Percentiles rank a stretch among this genome's conserved stretches.
phyloP scores from a whole-genome alignment of 2,888 invertebrate species.

The Subacronicta megacephala region DNA sequence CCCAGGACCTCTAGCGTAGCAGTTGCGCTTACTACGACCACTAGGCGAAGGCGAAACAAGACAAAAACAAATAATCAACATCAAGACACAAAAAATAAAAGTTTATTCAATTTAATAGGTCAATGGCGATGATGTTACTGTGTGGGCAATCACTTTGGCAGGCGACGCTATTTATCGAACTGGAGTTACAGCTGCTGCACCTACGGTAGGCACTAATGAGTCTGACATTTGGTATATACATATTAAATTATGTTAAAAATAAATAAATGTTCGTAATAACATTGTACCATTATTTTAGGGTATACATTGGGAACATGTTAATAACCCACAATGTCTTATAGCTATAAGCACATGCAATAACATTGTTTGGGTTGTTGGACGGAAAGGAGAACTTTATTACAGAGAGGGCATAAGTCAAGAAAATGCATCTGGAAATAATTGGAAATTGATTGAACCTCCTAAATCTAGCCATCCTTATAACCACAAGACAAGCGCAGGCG shows the following conservation, averaged over 20 bases:
- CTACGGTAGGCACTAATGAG: conserved; percentile 90
- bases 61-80: too few relatives aligned
- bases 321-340: conserved; percentile 94
- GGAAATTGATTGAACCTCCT: conserved; percentile 94
- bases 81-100: too few relatives aligned
- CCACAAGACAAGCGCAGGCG: conserved; percentile 77
- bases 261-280: not conserved
- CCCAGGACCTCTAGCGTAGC: too few relatives aligned
- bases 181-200: conserved; percentile 93
- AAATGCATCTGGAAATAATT: conserved; percentile 91
- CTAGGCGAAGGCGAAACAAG: too few relatives aligned
- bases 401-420: conserved; percentile 93
- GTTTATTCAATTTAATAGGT: conserved; percentile 60
- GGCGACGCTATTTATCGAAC: conserved; percentile 96
- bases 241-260: not conserved
- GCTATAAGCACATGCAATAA: conserved; percentile 93
- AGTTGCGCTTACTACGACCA: too few relatives aligned
- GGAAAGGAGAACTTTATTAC: conserved; percentile 95
- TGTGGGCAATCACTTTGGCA: conserved; percentile 96
- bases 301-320: conserved; percentile 93
- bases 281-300: conserved; percentile 87
- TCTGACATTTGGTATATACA: not conserved
- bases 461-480: conserved; percentile 72
- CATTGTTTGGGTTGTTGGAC: conserved; percentile 95
- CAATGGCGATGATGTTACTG: conserved; percentile 84